Conservation (phyloP, 2,888 invertebrate genomes). For the Halictus ligatus region DNA sequence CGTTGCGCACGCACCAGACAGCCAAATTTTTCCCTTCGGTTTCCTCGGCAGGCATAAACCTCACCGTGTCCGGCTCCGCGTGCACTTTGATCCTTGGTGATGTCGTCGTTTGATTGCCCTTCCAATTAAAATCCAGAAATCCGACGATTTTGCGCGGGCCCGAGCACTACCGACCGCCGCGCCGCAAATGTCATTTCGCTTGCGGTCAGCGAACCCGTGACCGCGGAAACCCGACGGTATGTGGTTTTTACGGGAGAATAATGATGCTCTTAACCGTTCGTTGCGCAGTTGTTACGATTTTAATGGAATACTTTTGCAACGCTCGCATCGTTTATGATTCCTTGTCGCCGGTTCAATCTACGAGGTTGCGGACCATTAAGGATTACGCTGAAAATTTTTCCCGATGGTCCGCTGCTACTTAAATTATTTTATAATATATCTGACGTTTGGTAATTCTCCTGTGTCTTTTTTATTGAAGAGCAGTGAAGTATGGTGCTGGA, state of each 20-base stretch:
- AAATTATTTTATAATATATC: not conserved
- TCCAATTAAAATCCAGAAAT: conserved; percentile 4
- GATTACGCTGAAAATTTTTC: not conserved
- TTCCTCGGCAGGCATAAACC: not conserved
- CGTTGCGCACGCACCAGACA: not conserved
- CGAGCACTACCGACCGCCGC: not conserved
- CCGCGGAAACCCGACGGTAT: not conserved
- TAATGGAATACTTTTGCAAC: conserved; percentile 1
- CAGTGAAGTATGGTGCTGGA: not conserved
- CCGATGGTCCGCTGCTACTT: not conserved
- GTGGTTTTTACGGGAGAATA: conserved; percentile 15
- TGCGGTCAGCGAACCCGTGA: not conserved
- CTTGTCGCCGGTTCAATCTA: not conserved
- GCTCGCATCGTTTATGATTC: not conserved
- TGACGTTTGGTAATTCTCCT: not conserved
- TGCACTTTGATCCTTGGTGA: not conserved
- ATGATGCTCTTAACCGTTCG: conserved; percentile 21
- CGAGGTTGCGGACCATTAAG: not conserved
- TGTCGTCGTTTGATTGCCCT: not conserved
- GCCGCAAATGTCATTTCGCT: not conserved
- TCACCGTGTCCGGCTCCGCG: not conserved
- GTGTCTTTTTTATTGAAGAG: not conserved
- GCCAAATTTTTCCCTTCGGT: not conserved
- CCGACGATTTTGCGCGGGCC: not conserved
- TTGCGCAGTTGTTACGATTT: conserved; percentile 14